Evolutionary conservation across 1,140 invertebrate genomes (phyloP).

Genomic region (Fopius arisanus): DNA sequence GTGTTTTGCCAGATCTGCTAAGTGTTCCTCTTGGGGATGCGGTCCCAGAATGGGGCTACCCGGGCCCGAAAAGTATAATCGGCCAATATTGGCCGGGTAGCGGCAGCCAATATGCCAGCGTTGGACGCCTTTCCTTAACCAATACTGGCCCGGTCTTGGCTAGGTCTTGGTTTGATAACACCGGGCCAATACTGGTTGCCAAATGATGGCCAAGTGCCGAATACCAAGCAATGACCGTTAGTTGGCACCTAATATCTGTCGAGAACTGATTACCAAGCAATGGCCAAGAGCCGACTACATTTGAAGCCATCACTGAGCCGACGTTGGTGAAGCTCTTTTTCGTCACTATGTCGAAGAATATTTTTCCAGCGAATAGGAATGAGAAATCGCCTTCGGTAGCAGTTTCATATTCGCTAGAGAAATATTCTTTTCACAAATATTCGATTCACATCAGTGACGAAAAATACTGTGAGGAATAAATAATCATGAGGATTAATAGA

Average conservation of each 20-base stretch:
- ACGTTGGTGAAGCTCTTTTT: not conserved
- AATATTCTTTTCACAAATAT: too few species aligned
- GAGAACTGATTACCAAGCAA: not conserved
- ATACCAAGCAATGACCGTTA: not conserved
- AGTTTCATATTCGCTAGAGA: too few species aligned
- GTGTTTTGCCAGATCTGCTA: too few species aligned
- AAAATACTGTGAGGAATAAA: too few species aligned
- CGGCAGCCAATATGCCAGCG: not conserved
- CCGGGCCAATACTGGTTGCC: not conserved
- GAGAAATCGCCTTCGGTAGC: too few species aligned
- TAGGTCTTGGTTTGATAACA: not conserved
- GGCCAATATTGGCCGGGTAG: not conserved
- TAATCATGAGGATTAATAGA: too few species aligned
- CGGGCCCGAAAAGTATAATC: not conserved
- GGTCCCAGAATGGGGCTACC: too few species aligned
- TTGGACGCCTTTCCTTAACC: not conserved
- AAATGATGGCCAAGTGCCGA: not conserved
- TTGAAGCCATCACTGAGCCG: too few species aligned
- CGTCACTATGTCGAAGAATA: too few species aligned
- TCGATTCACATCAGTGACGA: too few species aligned
- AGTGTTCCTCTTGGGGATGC: too few species aligned
- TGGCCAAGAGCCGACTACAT: not conserved
- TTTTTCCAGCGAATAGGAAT: too few species aligned
- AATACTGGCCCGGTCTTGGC: not conserved
- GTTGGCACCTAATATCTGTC: not conserved